Percentiles rank a stretch among this genome's conserved stretches.
Conservation (phyloP, 2,888 invertebrate genomes). For the Trichopria drosophilae region DNA sequence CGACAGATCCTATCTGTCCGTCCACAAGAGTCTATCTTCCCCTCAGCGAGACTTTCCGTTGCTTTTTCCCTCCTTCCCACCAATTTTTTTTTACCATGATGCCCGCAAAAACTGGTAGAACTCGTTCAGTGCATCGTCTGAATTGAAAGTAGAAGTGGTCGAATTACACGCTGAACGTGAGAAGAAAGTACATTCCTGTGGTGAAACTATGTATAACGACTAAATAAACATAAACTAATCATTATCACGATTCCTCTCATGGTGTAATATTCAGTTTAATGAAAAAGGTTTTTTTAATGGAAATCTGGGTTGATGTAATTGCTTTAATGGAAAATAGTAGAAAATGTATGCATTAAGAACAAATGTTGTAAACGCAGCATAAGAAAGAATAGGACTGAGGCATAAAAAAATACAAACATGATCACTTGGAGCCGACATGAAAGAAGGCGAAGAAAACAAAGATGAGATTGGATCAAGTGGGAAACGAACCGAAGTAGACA, state of each 20-base stretch:
- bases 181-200: too few relatives aligned
- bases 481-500: conserved; percentile 25
- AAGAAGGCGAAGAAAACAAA: conserved; percentile 11
- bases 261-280: too few relatives aligned
- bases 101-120: conserved; percentile 44
- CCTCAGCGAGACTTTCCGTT: conserved; percentile 7
- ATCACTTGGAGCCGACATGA: conserved; percentile 19
- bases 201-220: too few relatives aligned
- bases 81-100: conserved; percentile 28
- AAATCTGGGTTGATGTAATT: too few relatives aligned
- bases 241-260: too few relatives aligned
- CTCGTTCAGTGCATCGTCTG: conserved; percentile 45
- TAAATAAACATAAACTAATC: too few relatives aligned
- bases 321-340: too few relatives aligned
- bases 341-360: too few relatives aligned
- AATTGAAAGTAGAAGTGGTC: too few relatives aligned
- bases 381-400: conserved; percentile 18
- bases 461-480: not conserved
- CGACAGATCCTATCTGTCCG: conserved; percentile 42
- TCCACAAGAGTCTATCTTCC: conserved; percentile 20
- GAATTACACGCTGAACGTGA: too few relatives aligned
- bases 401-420: conserved; percentile 14
- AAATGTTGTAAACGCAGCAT: conserved; percentile 28
- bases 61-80: conserved; percentile 15
- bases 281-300: too few relatives aligned